These are phyloP conservation scores for Sciaenops ocellatus DNA, from an alignment of 2,797 vertebrate genomes.

Conservation along the genomic window DNA sequence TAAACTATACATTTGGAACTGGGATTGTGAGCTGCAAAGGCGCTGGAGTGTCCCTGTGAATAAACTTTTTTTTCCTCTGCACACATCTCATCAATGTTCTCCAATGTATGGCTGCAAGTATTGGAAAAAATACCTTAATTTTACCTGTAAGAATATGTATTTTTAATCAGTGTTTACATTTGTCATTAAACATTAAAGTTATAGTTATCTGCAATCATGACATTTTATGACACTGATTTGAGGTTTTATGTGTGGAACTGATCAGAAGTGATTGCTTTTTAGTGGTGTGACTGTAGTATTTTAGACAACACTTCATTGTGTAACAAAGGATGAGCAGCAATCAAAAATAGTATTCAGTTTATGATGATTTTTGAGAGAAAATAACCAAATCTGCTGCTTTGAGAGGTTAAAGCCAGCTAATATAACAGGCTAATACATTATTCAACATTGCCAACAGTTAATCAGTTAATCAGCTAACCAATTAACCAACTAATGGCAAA, in stretches of 20 bases:
- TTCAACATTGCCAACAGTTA: not conserved
- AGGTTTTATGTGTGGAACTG: not conserved
- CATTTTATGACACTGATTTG: not conserved
- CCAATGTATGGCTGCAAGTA: not conserved
- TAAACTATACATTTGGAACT: constrained; percentile 60
- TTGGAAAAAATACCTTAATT: not conserved
- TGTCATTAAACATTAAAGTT: not conserved
- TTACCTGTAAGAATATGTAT: not conserved
- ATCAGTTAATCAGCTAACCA: not conserved
- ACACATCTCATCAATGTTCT: constrained; percentile 48
- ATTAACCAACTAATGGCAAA: not conserved
- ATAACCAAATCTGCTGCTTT: not conserved
- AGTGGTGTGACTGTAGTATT: not conserved
- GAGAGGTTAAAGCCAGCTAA: not conserved
- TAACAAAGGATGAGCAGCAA: not conserved
- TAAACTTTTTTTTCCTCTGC: constrained; percentile 56
- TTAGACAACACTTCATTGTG: not conserved
- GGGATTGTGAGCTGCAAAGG: constrained; percentile 37
- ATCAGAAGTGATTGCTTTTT: not conserved
- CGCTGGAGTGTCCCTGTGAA: constrained; percentile 48
- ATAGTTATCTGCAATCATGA: not conserved
- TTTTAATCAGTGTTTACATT: not conserved
- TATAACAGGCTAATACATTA: not conserved
- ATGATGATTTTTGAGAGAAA: not conserved
- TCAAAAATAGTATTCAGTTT: not conserved